phyloP scores from a whole-genome alignment of 2,797 vertebrate species.

The Centroberyx gerrardi region DNA sequence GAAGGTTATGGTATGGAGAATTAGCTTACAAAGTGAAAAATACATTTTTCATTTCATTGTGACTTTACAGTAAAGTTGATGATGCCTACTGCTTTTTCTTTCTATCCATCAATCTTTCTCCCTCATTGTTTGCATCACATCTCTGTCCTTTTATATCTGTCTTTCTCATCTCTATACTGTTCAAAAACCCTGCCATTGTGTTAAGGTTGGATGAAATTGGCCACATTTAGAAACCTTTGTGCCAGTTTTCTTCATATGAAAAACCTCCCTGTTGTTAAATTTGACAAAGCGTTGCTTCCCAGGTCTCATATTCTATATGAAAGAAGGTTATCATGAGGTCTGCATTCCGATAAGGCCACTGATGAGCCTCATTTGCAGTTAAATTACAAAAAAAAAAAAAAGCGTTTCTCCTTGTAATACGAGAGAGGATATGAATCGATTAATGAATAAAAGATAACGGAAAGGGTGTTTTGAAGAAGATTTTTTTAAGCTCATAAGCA shows the following conservation, averaged over 20 bases:
- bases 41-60: too few relatives aligned
- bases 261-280: not conserved
- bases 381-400: conserved; percentile 3
- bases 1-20: too few relatives aligned
- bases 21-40: too few relatives aligned
- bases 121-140: too few relatives aligned
- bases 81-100: too few relatives aligned
- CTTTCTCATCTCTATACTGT: not conserved
- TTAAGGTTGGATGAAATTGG: not conserved
- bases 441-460: conserved; percentile 56
- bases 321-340: conserved; percentile 3
- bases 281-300: too few relatives aligned
- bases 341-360: not conserved
- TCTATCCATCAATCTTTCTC: too few relatives aligned
- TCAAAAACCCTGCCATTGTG: not conserved
- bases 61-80: too few relatives aligned
- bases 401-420: not conserved
- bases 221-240: not conserved
- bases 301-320: not conserved
- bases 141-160: not conserved
- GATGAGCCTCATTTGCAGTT: conserved; percentile 20
- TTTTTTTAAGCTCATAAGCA: conserved; percentile 14
- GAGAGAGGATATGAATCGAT: conserved; percentile 24
- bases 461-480: conserved; percentile 8
- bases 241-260: not conserved